A percentile compares a stretch with the other conserved stretches of the same genome.
phyloP scores from a whole-genome alignment of 2,113 vertebrate genomes.

The Parus major region DNA sequence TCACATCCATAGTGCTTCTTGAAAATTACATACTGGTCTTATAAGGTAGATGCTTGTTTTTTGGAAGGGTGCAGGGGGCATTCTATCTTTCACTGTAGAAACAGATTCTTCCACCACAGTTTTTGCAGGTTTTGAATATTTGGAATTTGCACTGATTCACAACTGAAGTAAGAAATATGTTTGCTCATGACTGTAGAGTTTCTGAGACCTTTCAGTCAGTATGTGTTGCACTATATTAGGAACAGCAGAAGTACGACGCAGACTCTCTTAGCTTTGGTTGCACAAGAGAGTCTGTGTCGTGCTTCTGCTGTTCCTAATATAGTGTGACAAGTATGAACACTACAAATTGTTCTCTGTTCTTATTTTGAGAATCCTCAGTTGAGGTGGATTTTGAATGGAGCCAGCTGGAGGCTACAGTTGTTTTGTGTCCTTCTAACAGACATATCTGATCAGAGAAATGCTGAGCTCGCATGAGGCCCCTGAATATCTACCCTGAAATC shows the following conservation, averaged over 20 bases:
- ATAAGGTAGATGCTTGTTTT: background rate
- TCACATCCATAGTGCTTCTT: background rate
- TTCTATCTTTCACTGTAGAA: background rate
- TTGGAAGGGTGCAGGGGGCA: fast-evolving
- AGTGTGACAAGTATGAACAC: background rate
- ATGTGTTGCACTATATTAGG: too few species aligned
- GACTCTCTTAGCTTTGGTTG: too few species aligned
- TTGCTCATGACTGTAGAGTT: background rate
- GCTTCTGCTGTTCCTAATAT: too few species aligned
- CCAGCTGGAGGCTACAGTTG: background rate
- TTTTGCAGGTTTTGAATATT: background rate
- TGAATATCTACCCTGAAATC: background rate
- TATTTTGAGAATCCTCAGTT: background rate
- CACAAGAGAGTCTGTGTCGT: too few species aligned
- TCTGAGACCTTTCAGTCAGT: background rate
- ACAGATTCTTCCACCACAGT: background rate
- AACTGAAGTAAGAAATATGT: background rate
- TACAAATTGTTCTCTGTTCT: background rate
- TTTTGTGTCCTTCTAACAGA: background rate
- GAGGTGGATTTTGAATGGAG: background rate
- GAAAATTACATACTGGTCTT: background rate
- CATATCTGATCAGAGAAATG: background rate
- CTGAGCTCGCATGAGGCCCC: background rate
- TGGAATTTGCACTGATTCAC: fast-evolving
- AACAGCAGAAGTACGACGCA: too few species aligned